A percentile compares a stretch with the other conserved stretches of the same genome.
Conservation (phyloP, 2,113 vertebrate species). For the Callionymus lyra region DNA sequence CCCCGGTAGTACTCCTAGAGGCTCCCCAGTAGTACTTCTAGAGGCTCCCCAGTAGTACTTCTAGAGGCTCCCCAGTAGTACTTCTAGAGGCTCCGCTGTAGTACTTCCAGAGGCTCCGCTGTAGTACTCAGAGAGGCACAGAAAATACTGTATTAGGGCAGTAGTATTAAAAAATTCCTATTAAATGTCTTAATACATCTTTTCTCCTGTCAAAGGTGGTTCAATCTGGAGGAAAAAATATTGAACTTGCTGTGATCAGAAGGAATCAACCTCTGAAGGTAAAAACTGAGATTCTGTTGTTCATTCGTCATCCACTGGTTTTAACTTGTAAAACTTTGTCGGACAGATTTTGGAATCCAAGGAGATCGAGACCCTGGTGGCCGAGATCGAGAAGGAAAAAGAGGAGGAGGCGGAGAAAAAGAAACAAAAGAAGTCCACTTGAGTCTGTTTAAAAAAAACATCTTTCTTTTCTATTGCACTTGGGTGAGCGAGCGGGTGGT, state of each 20-base stretch:
- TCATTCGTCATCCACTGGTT: background rate
- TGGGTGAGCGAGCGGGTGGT: slow-evolving; percentile 8
- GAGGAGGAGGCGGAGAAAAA: slow-evolving; percentile 75
- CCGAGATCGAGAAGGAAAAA: slow-evolving; percentile 72
- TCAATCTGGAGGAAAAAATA: slow-evolving; percentile 77
- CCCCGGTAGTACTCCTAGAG: no score
- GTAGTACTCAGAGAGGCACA: no score
- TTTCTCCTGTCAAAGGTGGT: slow-evolving; percentile 57
- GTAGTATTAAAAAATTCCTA: no score
- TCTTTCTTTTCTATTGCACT: slow-evolving; percentile 36
- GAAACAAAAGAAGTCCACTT: slow-evolving; percentile 71
- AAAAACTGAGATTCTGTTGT: slow-evolving; percentile 2
- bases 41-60: no score
- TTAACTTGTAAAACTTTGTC: slow-evolving; percentile 10
- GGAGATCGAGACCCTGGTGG: slow-evolving; percentile 70
- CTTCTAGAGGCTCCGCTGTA: no score
- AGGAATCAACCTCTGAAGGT: slow-evolving; percentile 74
- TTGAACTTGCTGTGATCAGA: slow-evolving; percentile 69
- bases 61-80: no score
- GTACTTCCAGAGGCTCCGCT: no score
- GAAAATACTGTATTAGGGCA: no score
- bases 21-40: no score
- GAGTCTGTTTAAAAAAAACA: slow-evolving; percentile 14
- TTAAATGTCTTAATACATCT: no score
- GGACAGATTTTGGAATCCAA: slow-evolving; percentile 70